Base-by-base conservation (phyloP, 2,797 vertebrate species). In the Smutsia gigantea region DNA sequence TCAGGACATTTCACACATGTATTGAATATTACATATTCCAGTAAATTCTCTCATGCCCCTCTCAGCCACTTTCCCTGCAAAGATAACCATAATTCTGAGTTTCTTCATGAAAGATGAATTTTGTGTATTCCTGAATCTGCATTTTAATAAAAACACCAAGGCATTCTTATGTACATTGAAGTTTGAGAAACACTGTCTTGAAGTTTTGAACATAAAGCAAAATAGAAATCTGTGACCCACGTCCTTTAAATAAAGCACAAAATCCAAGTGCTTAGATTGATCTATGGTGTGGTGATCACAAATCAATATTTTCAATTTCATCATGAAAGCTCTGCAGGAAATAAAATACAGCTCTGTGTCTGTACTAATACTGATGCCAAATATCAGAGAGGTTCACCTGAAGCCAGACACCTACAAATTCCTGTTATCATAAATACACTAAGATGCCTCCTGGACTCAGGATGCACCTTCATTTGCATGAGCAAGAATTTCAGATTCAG, bases 291-390 rank as follows among this genome's bases (percentile, higher is more conserved):
- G 12, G 55, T 90, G 84, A 93, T 81, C 92, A 75, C 79, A 96
- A 95, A 92, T 96, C 96, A 94, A 8, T 93, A 86, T 92, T 95
- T 97, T 96, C 74, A 68, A 96, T 92, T 94, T 94, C 74, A 87
- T 75, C 21, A 10, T 71, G 90, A 95, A 89, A 94, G 64, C 55
- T 59, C 37, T 82, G 51, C 37, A 72, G 64, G 81, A 96, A 95
- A 94, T 93, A 85, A 96, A 95, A 89, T 88, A 93, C 29, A 94
- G 49, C 64, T 95, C 86, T 66, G 1, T 77, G 39, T 72, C 42
- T 86, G 51, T 5, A 69, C 81, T 90, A 94, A 83, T 57, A 72
- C 88, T 87, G 31, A 83, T 51, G 81, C 23, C 37, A 61, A 53
- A 87, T 88, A 59, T 91, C 78, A 72, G 42, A 81, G 18, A 82